Conservation (phyloP, 2,797 vertebrate species). For the Ctenochaetus hawaiiensis region DNA sequence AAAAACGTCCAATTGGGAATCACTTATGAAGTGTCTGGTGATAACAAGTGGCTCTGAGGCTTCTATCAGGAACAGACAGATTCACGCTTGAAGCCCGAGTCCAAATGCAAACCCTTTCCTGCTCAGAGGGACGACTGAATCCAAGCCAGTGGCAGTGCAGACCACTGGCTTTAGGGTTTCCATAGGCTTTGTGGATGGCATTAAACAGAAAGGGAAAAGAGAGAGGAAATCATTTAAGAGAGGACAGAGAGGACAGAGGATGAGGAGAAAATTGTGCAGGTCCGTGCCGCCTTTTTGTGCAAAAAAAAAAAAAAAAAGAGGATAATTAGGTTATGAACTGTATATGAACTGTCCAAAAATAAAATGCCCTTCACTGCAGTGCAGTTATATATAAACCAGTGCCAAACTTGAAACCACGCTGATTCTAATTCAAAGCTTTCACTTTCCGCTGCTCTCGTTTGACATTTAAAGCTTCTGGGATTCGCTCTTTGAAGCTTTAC, state of each 20-base stretch:
- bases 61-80: slow-evolving; percentile 68
- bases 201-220: slow-evolving; percentile 10
- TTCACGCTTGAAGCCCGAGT: slow-evolving; percentile 37
- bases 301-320: neutral
- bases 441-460: neutral
- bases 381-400: neutral
- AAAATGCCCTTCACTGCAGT: neutral
- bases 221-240: neutral
- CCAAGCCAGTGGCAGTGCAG: slow-evolving; percentile 21
- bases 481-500: neutral
- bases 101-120: slow-evolving; percentile 39
- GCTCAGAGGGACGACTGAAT: slow-evolving; percentile 22
- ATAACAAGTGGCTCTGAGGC: slow-evolving; percentile 68
- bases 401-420: slow-evolving; percentile 5
- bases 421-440: neutral
- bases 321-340: neutral
- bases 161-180: slow-evolving; percentile 7
- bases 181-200: slow-evolving; percentile 6
- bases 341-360: neutral
- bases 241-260: slow-evolving; percentile 10
- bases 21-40: slow-evolving; percentile 75
- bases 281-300: neutral
- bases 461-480: neutral
- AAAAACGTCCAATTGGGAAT: slow-evolving; percentile 74
- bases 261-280: neutral